These are phyloP conservation scores for Urocitellus parryii DNA, from an alignment of 2,113 vertebrate species.

Conservation along the genomic window DNA sequence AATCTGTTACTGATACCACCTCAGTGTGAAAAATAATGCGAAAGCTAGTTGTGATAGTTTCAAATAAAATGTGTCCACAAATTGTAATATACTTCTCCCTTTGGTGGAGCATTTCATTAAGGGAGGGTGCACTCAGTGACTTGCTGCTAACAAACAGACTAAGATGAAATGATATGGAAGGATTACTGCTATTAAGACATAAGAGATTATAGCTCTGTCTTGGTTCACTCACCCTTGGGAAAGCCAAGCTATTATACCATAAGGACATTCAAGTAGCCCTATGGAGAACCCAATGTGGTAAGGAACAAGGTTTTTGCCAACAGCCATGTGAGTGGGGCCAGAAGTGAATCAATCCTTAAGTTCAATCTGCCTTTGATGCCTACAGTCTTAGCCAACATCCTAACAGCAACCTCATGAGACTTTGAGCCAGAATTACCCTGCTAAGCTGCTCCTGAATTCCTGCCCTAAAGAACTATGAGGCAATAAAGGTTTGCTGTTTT, in stretches of 20 bases:
- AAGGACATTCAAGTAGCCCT: constrained; percentile 11
- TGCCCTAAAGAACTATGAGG: neutral
- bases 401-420: neutral
- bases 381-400: neutral
- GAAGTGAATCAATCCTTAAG: neutral
- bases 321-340: neutral
- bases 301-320: neutral
- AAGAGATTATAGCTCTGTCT: constrained; percentile 1
- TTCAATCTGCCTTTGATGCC: neutral
- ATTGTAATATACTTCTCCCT: neutral
- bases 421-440: neutral
- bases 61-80: neutral
- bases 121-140: neutral
- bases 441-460: neutral
- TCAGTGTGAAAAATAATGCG: constrained; percentile 38
- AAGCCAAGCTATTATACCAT: constrained; percentile 35
- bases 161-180: neutral
- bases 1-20: neutral
- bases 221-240: constrained; percentile 32
- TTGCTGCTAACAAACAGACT: constrained; percentile 8
- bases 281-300: neutral
- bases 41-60: neutral
- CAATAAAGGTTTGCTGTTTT: constrained; percentile 43
- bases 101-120: neutral
- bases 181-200: neutral